Percentiles rank a stretch among this genome's conserved stretches.
phyloP scores from a whole-genome alignment of 1,140 invertebrate species.

The Acromyrmex charruanus region DNA sequence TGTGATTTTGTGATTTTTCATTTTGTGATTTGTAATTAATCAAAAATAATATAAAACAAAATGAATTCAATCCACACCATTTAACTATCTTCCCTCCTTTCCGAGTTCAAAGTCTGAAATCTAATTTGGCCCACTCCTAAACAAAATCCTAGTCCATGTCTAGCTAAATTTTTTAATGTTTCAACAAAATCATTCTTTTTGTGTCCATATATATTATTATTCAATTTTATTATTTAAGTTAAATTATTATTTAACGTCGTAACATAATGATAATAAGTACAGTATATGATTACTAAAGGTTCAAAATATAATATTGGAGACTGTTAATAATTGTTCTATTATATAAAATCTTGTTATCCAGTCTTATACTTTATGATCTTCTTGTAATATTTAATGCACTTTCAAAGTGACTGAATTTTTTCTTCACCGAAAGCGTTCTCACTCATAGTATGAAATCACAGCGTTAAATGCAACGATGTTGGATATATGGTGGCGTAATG shows the following conservation, averaged over 20 bases:
- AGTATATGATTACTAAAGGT: neutral
- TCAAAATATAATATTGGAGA: neutral
- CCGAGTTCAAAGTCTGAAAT: too few relatives aligned
- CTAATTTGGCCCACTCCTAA: too few relatives aligned
- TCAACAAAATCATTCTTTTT: too few relatives aligned
- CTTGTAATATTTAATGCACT: conserved; percentile 11
- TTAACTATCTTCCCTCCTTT: too few relatives aligned
- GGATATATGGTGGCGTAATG: conserved; percentile 44
- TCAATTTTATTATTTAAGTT: neutral
- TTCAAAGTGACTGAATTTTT: conserved; percentile 7
- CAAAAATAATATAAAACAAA: too few relatives aligned
- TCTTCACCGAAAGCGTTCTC: conserved; percentile 1
- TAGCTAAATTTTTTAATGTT: too few relatives aligned
- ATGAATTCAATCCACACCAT: too few relatives aligned
- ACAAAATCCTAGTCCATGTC: too few relatives aligned
- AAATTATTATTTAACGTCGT: neutral
- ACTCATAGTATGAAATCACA: conserved; percentile 27
- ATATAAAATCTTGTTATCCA: conserved; percentile 11
- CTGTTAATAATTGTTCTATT: neutral
- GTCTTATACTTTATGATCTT: conserved; percentile 1
- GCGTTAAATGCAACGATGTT: conserved; percentile 49
- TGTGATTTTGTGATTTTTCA: too few relatives aligned
- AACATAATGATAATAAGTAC: neutral
- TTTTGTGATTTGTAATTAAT: too few relatives aligned
- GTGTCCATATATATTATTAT: neutral